Evolutionary conservation across 1,140 invertebrate genomes (phyloP), one percentile per base, ranked within the genome.

Genomic region (Caenorhabditis latens): DNA sequence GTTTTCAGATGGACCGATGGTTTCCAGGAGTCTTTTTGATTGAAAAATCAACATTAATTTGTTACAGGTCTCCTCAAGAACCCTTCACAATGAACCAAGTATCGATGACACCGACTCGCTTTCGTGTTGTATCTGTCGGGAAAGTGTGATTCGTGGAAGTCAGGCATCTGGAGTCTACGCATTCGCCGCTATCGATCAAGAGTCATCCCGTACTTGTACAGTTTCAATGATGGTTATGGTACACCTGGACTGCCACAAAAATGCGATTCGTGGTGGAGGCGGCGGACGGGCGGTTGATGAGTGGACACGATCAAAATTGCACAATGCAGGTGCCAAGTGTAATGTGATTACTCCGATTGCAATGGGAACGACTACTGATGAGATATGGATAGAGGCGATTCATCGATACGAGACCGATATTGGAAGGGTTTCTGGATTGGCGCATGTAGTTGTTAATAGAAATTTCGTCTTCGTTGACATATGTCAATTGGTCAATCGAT

Each of bases 171-270:
- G 96, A 48, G 96, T 99, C 89, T 99, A 99, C 92, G 99, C 97
- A 0, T 99, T 97, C 93, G 98, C 97, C 14, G 98, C 98, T 93
- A 95, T 99, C 90, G 97, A 98, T 90, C 96, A 95, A 92, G 97
- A 99, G 92, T 94, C 95, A 57, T 96, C 97, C 92, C 94, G 95
- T 19, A 94, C 96, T 58, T 96, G 95, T 13, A 99, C 97, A 0
- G 97, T 99, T 4, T 97, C 97, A 5, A 97, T 99, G 94, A 99
- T 99, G 93, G 99, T 99, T 93, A 95, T 99, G 14, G 97, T 99
- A 5, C 98, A 99, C 93, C 95, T 98, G 14, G 97, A 99, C 92
- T 99, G 98, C 92, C 97, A 99, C 93, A 97, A 97, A 94, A 96
- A 96, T 13, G 97, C 97, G 71, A 97, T 99, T 53, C 14, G 84